Base-by-base conservation (phyloP, 2,888 invertebrate species). In the Horisme vitalbata region DNA sequence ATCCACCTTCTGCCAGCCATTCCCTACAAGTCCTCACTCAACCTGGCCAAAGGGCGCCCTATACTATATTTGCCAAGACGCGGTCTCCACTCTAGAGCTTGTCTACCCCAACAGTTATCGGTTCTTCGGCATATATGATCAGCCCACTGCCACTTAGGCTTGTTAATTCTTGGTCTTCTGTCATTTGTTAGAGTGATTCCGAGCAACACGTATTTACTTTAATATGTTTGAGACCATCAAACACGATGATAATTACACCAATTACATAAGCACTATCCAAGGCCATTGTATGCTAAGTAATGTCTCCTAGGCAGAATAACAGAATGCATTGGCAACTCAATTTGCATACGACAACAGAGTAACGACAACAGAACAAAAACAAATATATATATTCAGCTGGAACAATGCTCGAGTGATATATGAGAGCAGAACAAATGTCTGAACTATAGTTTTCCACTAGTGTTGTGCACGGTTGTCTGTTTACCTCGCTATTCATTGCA, bases 381-480 rank as follows among this genome's bases (percentile, higher is more conserved):
- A 55, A 55, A 53, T 53, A 52, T 55, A 57, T 50, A 50, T 50
- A 52, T 52, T 52, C 50, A 32, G 44, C 7, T 37, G 11, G 13
- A 38, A 55, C 55, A 57, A 57, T 49, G 15, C 20, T 10, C 20
- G 18, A 44, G 45, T 53, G 47, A 49, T 45, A 37, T 36, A 54
- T 43, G 41, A 45, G 46, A 27, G 26, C 35, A 39, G 57, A 59
- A 68, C 65, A 69, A 65, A 61, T 53, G 60, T 50, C 51, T 62
- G 62, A 63, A 55, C 41, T 62, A 68, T 68, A 66, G 64, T 61
- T 67, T 68, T 66, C 61, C 63, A 61, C 55, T 61, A 55, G 60
- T 27, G 41, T 45, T 38, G 45, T 52, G 57, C 51, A 70, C 61
- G 70, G 55, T 46, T 71, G 71, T 67, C 71, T 54, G 55, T 58